Evolutionary conservation across 2,797 vertebrate genomes (phyloP).

Genomic region (Lagorchestes hirsutus): DNA sequence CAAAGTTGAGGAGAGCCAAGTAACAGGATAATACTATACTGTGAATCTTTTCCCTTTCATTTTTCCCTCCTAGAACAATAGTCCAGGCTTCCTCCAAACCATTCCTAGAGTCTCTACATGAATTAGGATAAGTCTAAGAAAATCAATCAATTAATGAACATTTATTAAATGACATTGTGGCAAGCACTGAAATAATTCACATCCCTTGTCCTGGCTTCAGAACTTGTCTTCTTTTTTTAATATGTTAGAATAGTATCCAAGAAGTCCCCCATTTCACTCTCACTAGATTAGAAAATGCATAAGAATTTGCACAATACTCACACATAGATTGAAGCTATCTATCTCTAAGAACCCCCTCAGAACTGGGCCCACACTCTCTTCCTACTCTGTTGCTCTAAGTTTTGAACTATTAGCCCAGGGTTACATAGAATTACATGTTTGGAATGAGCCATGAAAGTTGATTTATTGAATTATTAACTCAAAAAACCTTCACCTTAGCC

Average conservation of each 20-base stretch:
- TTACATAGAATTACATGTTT: background rate
- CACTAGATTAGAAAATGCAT: background rate
- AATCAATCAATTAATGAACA: background rate
- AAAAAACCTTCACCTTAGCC: conserved; percentile 32
- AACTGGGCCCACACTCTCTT: background rate
- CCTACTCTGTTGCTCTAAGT: background rate
- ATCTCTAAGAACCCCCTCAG: background rate
- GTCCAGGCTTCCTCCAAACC: background rate
- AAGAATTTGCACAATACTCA: background rate
- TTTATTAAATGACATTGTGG: background rate
- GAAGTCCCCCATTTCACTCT: background rate
- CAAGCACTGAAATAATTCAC: background rate
- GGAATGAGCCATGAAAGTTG: background rate
- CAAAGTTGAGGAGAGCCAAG: background rate
- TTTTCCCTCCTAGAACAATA: background rate
- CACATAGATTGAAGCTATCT: background rate
- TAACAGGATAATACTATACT: background rate
- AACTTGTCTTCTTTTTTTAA: background rate
- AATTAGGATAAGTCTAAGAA: no score
- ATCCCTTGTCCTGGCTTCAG: background rate
- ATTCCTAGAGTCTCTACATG: background rate
- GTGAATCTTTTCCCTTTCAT: background rate
- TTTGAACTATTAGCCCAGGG: background rate
- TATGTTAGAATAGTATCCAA: background rate
- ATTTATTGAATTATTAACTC: background rate